Conservation (phyloP, 1,140 invertebrate genomes). For the Caenorhabditis elegans region DNA sequence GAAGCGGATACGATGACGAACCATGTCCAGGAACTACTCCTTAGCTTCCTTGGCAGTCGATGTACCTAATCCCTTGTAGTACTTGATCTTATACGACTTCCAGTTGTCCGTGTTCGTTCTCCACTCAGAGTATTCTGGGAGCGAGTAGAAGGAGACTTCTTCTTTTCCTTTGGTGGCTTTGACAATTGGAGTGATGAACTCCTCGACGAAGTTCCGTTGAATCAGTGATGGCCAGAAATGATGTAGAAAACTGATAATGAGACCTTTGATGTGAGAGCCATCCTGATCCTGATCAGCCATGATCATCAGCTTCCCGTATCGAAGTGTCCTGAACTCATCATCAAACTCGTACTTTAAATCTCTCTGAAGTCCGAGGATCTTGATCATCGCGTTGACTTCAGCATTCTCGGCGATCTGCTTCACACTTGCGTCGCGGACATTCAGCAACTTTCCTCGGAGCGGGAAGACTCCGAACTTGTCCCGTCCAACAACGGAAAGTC, state of each 20-base stretch:
- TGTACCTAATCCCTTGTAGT: slow-evolving; percentile 91
- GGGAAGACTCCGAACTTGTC: slow-evolving; percentile 98
- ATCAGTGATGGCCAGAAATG: slow-evolving; percentile 94
- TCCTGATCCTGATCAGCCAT: slow-evolving; percentile 73
- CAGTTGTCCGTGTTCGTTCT: slow-evolving; percentile 82
- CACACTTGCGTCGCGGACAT: slow-evolving; percentile 93
- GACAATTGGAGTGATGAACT: slow-evolving; percentile 99
- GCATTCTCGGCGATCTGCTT: slow-evolving; percentile 96
- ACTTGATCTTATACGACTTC: slow-evolving; percentile 92
- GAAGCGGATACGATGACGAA: slow-evolving; percentile 86
- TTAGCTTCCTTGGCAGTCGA: slow-evolving; percentile 95
- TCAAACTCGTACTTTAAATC: slow-evolving; percentile 88
- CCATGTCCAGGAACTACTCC: slow-evolving; percentile 96
- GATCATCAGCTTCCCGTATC: too few species aligned
- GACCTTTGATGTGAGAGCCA: slow-evolving; percentile 97
- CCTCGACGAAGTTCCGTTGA: slow-evolving; percentile 84
- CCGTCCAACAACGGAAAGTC: slow-evolving; percentile 88
- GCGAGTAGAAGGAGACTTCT: slow-evolving; percentile 86
- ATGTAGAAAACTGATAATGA: slow-evolving; percentile 98
- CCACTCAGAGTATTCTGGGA: slow-evolving; percentile 99
- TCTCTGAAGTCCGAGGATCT: slow-evolving; percentile 89
- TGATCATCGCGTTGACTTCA: slow-evolving; percentile 95
- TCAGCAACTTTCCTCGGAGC: slow-evolving; percentile 93
- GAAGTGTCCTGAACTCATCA: too few species aligned
- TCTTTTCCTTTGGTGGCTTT: slow-evolving; percentile 87